These are phyloP conservation scores for Champsocephalus gunnari DNA, from an alignment of 2,797 vertebrate species.

Conservation along the genomic window DNA sequence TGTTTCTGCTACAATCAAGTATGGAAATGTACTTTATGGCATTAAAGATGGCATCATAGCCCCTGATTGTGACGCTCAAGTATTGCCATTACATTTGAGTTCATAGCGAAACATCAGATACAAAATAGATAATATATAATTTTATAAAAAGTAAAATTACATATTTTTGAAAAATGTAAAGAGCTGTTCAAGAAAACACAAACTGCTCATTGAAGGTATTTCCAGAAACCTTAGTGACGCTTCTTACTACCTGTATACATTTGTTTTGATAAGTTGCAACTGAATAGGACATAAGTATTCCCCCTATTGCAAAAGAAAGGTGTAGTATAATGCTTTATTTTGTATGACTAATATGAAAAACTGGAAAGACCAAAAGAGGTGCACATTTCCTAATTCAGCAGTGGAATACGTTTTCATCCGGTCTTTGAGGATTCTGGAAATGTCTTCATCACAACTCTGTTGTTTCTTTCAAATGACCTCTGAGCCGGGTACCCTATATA, in stretches of 20 bases:
- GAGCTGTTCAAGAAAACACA: neutral
- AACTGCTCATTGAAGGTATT: neutral
- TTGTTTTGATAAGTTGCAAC: neutral
- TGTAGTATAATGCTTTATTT: neutral
- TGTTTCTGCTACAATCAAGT: slow-evolving; percentile 4
- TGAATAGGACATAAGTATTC: neutral
- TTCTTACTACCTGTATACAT: neutral
- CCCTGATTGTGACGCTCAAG: slow-evolving; percentile 4
- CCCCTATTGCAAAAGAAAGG: neutral
- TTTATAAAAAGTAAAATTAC: neutral
- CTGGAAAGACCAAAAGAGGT: neutral
- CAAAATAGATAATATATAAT: too few relatives aligned
- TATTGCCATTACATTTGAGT: slow-evolving; percentile 21
- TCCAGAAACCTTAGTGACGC: neutral
- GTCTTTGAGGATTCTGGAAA: neutral
- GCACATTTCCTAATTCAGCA: neutral
- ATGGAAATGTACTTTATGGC: slow-evolving; percentile 5
- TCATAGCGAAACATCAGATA: neutral
- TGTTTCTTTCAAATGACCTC: neutral
- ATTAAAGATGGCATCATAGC: slow-evolving; percentile 10
- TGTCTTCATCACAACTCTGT: neutral
- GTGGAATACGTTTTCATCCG: neutral
- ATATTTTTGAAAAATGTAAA: neutral
- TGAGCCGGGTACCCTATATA: neutral
- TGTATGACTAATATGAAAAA: neutral